phyloP scores from a whole-genome alignment of 1,140 invertebrate genomes.

The Drosophila gunungcola region DNA sequence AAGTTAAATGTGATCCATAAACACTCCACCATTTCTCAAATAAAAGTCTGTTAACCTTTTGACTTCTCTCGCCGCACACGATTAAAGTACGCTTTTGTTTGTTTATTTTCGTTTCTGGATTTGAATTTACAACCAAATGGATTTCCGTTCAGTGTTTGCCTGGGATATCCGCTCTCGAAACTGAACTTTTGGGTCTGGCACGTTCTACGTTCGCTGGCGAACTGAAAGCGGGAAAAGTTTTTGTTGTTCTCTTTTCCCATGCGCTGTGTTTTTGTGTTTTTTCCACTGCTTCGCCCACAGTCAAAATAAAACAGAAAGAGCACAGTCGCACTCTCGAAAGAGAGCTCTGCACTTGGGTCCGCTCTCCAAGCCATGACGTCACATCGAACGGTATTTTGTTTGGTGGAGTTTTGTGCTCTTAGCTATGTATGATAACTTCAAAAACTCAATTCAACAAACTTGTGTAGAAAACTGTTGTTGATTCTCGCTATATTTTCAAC shows the following conservation, averaged over 20 bases:
- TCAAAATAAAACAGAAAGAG: slow-evolving; percentile 14
- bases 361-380: slow-evolving; percentile 54
- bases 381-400: slow-evolving; percentile 4
- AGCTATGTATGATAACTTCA: too few relatives aligned
- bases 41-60: slow-evolving; percentile 68
- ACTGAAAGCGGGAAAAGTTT: slow-evolving; percentile 70
- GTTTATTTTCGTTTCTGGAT: slow-evolving; percentile 36
- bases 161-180: slow-evolving; percentile 32
- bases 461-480: too few relatives aligned
- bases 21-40: slow-evolving; percentile 6
- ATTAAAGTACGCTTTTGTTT: slow-evolving; percentile 17
- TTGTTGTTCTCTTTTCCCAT: slow-evolving; percentile 43
- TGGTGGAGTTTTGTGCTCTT: slow-evolving; percentile 6
- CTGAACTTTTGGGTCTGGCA: slow-evolving; percentile 49
- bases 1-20: slow-evolving; percentile 9
- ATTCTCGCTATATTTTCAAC: too few relatives aligned
- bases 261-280: slow-evolving; percentile 11
- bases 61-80: slow-evolving; percentile 44
- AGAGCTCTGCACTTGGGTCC: slow-evolving; percentile 39
- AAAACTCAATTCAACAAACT: too few relatives aligned
- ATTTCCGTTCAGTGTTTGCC: slow-evolving; percentile 29
- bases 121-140: slow-evolving; percentile 44
- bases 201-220: slow-evolving; percentile 66
- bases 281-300: slow-evolving; percentile 3
- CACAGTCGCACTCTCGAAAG: slow-evolving; percentile 36